phyloP scores from a whole-genome alignment of 2,113 vertebrate genomes.

The Australoheros scitulus region DNA sequence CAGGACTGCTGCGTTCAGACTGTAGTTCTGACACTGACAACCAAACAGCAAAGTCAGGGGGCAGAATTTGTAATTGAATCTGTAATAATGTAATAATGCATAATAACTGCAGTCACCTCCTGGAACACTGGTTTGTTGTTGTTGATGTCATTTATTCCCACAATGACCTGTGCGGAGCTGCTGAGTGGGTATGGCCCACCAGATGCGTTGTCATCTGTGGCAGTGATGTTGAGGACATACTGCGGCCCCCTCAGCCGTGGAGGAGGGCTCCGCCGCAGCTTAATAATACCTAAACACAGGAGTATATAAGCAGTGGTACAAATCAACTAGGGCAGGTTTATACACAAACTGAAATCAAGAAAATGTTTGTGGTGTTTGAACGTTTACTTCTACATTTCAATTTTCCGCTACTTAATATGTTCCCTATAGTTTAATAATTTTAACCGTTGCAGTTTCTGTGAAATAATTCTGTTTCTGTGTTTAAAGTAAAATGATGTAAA shows the following conservation, averaged over 20 bases:
- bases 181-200: constrained; percentile 85
- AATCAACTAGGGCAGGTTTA: accelerated
- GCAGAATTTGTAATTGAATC: neutral
- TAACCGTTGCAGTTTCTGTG: no score
- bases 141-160: constrained; percentile 89
- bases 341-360: neutral
- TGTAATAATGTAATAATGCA: neutral
- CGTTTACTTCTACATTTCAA: no score
- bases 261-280: constrained; percentile 82
- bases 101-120: constrained; percentile 74
- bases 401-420: neutral
- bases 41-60: neutral
- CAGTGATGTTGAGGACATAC: constrained; percentile 87
- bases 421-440: neutral
- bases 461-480: no score
- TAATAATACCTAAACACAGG: constrained; percentile 83
- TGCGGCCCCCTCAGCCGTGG: constrained; percentile 82
- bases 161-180: constrained; percentile 86
- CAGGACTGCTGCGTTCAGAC: constrained; percentile 81
- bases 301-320: neutral
- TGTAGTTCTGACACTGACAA: constrained; percentile 87
- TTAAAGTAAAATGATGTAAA: no score
- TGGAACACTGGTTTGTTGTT: constrained; percentile 90
- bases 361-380: neutral
- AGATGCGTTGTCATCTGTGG: constrained; percentile 86